Evolutionary conservation across 2,113 vertebrate genomes (phyloP), one percentile per base, ranked within the genome.

Genomic region (Hemibagrus wyckioides): DNA sequence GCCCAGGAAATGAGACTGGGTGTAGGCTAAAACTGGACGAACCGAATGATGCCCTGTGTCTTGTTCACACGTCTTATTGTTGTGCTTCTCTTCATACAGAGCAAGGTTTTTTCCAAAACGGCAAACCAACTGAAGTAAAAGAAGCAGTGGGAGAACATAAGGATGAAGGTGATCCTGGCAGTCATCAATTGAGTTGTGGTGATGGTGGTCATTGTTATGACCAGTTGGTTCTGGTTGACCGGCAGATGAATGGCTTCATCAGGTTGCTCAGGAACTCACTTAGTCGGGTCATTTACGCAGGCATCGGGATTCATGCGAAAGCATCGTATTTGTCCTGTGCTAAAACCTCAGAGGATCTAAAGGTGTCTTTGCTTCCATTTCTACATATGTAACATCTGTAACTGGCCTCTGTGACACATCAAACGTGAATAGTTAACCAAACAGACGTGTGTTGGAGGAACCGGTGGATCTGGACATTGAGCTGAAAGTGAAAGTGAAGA

Each of bases 21-120:
- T 69, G 30, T 21, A 9, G 33, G n/a, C n/a, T n/a, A n/a, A n/a
- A n/a, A n/a, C n/a, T n/a, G n/a, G n/a, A n/a, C n/a, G n/a, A n/a
- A n/a, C n/a, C n/a, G n/a, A n/a, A n/a, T n/a, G n/a, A n/a, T n/a
- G n/a, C n/a, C n/a, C n/a, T n/a, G n/a, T n/a, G n/a, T n/a, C n/a
- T n/a, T n/a, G n/a, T n/a, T n/a, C n/a, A n/a, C 54, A 33, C 39
- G 65, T n/a, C 36, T 23, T 76, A 63, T 63, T 6, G 8, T 65
- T 83, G 9, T 80, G 39, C 90, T 82, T 81, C 65, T 88, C 80
- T 83, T 73, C 44, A 30, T 23, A 6, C 92, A 96, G 95, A 90
- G 94, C 86, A 92, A 91, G 91, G 6, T 33, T 0, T 96, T 96
- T 86, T 86, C 92, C 80, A 96, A 94, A 91, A 95, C 87, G 0